Evolutionary conservation across 2,113 vertebrate species (phyloP).

Genomic region (Petromus typicus): DNA sequence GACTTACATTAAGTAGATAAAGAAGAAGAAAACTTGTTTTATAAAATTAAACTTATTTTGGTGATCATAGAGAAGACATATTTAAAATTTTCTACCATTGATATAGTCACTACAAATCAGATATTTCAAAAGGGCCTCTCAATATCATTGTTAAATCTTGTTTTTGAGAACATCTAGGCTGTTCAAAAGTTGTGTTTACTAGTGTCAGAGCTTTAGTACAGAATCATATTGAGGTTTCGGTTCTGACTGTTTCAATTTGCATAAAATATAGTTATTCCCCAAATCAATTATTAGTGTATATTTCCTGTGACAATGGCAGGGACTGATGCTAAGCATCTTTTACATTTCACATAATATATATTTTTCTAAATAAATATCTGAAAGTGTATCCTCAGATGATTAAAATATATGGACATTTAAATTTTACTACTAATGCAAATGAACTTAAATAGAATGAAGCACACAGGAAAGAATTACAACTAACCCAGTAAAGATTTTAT

Average conservation of each 20-base stretch:
- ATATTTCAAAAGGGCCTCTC: neutral
- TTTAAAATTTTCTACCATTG: neutral
- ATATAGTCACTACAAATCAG: neutral
- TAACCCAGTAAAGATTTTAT: neutral
- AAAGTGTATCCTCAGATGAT: neutral
- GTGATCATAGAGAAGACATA: neutral
- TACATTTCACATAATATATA: neutral
- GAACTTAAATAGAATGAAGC: neutral
- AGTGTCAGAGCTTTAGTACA: neutral
- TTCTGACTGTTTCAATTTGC: neutral
- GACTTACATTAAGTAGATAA: neutral
- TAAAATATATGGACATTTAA: neutral
- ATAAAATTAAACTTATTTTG: neutral
- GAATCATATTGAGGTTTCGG: neutral
- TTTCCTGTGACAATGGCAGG: neutral
- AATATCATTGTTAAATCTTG: neutral
- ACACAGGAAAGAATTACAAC: neutral
- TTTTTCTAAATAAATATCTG: neutral
- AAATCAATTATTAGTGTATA: neutral
- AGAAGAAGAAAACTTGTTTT: neutral
- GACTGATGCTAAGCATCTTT: neutral
- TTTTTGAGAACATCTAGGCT: neutral
- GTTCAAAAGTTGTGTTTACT: neutral
- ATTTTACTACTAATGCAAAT: neutral
- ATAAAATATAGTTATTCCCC: neutral